phyloP scores from a whole-genome alignment of 2,888 invertebrate genomes.

The Thecophora atra region DNA sequence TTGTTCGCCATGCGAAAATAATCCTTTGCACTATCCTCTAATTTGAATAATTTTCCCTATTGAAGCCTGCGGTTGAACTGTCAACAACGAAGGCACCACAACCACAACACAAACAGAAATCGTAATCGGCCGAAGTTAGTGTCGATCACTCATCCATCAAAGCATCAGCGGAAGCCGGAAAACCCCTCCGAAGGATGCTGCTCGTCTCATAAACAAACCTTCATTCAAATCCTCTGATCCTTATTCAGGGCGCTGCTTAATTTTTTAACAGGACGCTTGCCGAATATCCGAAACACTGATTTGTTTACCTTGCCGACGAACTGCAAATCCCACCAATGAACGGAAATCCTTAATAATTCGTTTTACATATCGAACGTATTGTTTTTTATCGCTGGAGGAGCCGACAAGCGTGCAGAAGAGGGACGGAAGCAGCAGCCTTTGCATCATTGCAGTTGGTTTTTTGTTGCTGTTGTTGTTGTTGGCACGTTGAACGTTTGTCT shows the following conservation, averaged over 20 bases:
- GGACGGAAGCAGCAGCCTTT: not conserved
- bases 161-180: not conserved
- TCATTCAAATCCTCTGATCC: too few relatives aligned
- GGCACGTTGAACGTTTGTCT: not conserved
- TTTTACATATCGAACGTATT: conserved; percentile 17
- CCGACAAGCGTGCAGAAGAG: too few relatives aligned
- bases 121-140: not conserved
- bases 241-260: not conserved
- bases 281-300: conserved; percentile 8
- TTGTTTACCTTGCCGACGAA: conserved; percentile 13
- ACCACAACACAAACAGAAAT: not conserved
- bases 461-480: not conserved
- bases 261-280: not conserved
- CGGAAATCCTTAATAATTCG: not conserved
- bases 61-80: conserved; percentile 5
- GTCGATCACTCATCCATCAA: conserved; percentile 1
- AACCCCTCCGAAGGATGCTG: not conserved
- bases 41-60: conserved; percentile 11
- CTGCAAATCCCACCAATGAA: conserved; percentile 22
- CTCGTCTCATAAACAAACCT: too few relatives aligned
- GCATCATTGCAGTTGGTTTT: too few relatives aligned
- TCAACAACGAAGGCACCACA: not conserved
- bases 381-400: not conserved
- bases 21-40: conserved; percentile 15
- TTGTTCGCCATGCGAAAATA: not conserved